Evolutionary conservation across 2,888 invertebrate genomes (phyloP), one percentile per base, ranked within the genome.

Genomic region (Cremastinae sp.): DNA sequence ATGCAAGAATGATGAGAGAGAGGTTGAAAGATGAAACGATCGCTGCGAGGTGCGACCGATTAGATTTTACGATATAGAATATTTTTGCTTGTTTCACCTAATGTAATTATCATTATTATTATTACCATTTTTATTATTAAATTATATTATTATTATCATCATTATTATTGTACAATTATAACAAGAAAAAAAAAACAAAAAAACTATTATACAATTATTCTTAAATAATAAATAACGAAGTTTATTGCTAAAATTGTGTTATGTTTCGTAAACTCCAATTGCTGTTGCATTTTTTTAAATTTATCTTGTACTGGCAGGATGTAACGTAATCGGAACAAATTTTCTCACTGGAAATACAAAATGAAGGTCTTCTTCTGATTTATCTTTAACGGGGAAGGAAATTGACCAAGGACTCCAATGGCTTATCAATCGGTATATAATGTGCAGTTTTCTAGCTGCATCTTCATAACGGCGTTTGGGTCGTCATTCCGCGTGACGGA

Each of bases 191-290:
- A 79, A 81, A 78, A 76, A 79, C 78, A 81, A 78, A 83, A 80
- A 78, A 79, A 83, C 77, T 81, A 86, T 85, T 83, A 82, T 83
- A 83, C 81, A 85, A 83, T 80, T 83, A 86, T 84, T 86, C 81
- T 83, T 84, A 82, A 83, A 80, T 81, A 85, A 85, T 84, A 84
- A 86, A 85, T 85, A 83, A 80, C 81, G 81, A 76, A 84, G 78
- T 85, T 85, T 84, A 86, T 84, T 82, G 81, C 82, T 83, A 81
- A 79, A 65, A 4, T 0, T 14, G 2, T 12, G 59, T 59, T 28
- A 2, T 28, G 2, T 5, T 5, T 28, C 28, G 2, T 5, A 28
- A 28, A 2, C 28, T 2, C 2, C 2, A 28, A 28, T 28, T 28
- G n/a, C n/a, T n/a, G n/a, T n/a, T n/a, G n/a, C n/a, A n/a, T n/a